Base-by-base conservation (phyloP, 2,888 invertebrate genomes). In the Noctua pronuba region DNA sequence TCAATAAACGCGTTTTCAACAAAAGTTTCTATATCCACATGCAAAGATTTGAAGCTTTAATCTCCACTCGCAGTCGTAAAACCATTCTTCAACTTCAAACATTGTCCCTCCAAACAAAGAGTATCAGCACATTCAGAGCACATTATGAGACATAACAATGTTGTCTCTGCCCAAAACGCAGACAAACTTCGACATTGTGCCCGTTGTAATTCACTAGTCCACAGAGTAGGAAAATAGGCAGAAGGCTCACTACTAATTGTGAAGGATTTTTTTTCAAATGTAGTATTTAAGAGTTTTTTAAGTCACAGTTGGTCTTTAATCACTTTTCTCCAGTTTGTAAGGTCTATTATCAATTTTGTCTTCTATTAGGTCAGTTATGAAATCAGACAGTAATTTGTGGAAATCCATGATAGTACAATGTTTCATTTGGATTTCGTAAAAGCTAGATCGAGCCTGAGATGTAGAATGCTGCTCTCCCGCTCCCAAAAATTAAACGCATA, bases 121-220 rank as follows among this genome's bases (percentile, higher is more conserved):
- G 73, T 71, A 65, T 70, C 83, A 75, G 75, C 79, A 73, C 82
- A 66, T 82, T 66, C 38, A 78, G 72, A 35, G 73, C 68, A 75
- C 70, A 64, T 73, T 77, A 77, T 55, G 18, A 74, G 58, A 41
- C 49, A 64, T 75, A 65, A 76, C 66, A 83, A 52, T 65, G 77
- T 74, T 85, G 77, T 85, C 64, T 58, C 52, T 65, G 62, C 69
- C 72, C 35, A 46, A 81, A 85, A 73, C 28, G 55, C 62, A 64
- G 71, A 31, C 64, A 80, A 85, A 85, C 72, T 83, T 83, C 65
- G 55, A 55, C 69, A 81, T 83, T 81, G 76, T 70, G 65, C 28
- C n/a, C 67, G 16, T 58, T 82, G 68, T 85, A 68, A 38, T 69
- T 80, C 52, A 66, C n/a, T 64, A 24, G 13, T 28, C 38, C 68